phyloP scores from a whole-genome alignment of 2,888 invertebrate species.

The Torymus auratus region DNA sequence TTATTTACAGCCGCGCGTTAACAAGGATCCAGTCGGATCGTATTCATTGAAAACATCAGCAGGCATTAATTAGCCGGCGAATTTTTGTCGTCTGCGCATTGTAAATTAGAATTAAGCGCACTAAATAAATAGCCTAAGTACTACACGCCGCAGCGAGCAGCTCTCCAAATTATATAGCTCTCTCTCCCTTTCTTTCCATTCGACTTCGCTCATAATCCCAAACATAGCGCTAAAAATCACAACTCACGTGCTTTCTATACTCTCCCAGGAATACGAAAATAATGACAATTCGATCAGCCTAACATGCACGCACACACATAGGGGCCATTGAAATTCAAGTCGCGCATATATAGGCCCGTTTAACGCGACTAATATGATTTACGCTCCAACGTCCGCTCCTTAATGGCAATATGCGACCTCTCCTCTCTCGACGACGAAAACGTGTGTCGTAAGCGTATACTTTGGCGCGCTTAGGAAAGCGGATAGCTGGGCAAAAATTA shows the following conservation, averaged over 20 bases:
- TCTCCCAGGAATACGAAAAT: constrained; percentile 13
- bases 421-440: constrained; percentile 17
- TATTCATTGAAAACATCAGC: constrained; percentile 24
- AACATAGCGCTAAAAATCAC: background rate
- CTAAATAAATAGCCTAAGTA: constrained; percentile 14
- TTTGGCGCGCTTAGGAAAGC: constrained; percentile 23
- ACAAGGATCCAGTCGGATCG: background rate
- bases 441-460: constrained; percentile 31
- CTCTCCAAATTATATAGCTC: constrained; percentile 32
- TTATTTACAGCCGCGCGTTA: constrained; percentile 25
- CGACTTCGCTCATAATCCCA: background rate
- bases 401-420: constrained; percentile 18
- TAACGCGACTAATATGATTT: constrained; percentile 42
- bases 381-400: constrained; percentile 29
- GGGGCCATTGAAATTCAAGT: constrained; percentile 39
- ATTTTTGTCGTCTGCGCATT: constrained; percentile 22
- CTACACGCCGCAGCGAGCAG: background rate
- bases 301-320: background rate
- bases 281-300: constrained; percentile 37
- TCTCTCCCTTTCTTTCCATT: background rate
- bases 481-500: constrained; percentile 30
- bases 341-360: constrained; percentile 17
- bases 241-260: background rate
- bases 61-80: constrained; percentile 34
- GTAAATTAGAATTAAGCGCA: constrained; percentile 44